Base-by-base conservation (phyloP, 2,888 invertebrate genomes). In the Amphiduros pacificus region DNA sequence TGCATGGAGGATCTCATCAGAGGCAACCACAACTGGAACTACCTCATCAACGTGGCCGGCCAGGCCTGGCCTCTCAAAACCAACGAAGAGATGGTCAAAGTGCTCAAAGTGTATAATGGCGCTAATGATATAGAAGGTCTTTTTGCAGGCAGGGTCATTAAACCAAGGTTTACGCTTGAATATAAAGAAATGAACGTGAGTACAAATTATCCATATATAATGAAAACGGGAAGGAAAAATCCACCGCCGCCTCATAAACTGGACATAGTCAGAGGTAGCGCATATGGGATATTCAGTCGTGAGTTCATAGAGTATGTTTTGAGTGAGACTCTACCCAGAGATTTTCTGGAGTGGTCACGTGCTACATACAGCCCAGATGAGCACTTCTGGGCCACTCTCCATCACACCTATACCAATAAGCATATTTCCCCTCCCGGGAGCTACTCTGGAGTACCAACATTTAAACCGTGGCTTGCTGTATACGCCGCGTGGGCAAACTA, bases 91-190 rank as follows among this genome's bases (percentile, higher is more conserved):
- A 65, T 82, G 31, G 81, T 80, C 9, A 70, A 75, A 61, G 77
- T 81, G 32, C 65, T 82, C 27, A 74, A 73, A 59, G 73, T 75
- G 29, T 79, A 79, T 64, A 80, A 81, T 62, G 80, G 81, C 26
- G 65, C 76, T 31, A 82, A 81, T 64, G 79, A 81, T 32, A 75
- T 82, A 6, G 81, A 81, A 67, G 79, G 80, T 0, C 70, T 80
- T 5, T 74, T 73, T 0, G 74, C 72, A 0, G 60, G 61, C 1
- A 59, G 75, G 6, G 70, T 73, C 59, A 40, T 76, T 1, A 61
- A 61, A 49, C 65, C 57, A 9, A 65, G 64, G 58, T 67, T 59
- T 57, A 61, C 66, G 52, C 58, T 63, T 52, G 69, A 65, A 36
- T 70, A 63, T 63, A 68, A 59, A 1, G 64, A 69, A 40, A 65